These are phyloP conservation scores for Vanessa cardui DNA, from an alignment of 2,888 invertebrate genomes.

Conservation along the genomic window DNA sequence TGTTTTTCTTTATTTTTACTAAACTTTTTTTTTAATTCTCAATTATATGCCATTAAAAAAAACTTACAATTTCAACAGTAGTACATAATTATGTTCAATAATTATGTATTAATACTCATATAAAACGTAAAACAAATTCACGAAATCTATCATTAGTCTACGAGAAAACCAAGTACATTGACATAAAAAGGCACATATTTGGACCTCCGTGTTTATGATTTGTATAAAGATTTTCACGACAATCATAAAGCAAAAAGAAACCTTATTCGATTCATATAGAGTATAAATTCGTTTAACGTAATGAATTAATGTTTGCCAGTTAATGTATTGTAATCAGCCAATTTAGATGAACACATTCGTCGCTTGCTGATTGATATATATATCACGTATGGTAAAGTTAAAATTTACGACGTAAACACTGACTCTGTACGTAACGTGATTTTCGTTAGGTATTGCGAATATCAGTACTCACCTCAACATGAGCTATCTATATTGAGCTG, in stretches of 20 bases:
- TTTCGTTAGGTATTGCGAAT: neutral
- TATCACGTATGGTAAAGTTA: constrained; percentile 44
- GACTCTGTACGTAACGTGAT: constrained; percentile 21
- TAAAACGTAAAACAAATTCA: no score
- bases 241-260: neutral
- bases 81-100: no score
- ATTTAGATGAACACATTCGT: constrained; percentile 41
- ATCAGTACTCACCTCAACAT: neutral
- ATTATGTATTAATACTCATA: no score
- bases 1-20: no score
- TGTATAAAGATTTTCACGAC: neutral
- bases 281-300: neutral
- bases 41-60: no score
- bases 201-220: constrained; percentile 12
- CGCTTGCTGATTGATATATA: constrained; percentile 43
- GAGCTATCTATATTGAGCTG: no score
- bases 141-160: neutral
- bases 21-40: no score
- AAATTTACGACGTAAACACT: constrained; percentile 43
- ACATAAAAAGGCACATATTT: neutral
- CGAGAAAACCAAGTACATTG: neutral
- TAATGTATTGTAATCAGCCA: constrained; percentile 40
- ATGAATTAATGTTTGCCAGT: constrained; percentile 5
- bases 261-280: neutral
- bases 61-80: no score